A percentile compares a stretch with the other conserved stretches of the same genome.
These are phyloP conservation scores for Chamaetylas fuelleborni DNA, from an alignment of 2,113 vertebrate genomes.

Conservation along the genomic window DNA sequence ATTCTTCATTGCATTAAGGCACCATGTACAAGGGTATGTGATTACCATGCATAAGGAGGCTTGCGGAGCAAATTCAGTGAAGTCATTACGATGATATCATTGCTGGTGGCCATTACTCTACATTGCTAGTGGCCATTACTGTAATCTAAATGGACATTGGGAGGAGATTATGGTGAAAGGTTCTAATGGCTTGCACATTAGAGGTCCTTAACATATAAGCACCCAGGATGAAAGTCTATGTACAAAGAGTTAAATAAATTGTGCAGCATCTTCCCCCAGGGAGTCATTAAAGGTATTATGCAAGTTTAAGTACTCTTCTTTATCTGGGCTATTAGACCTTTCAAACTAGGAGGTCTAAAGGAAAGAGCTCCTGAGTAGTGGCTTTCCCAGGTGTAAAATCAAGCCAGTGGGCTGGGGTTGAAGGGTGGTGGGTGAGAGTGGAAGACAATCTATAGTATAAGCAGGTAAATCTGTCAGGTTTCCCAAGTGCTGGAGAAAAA, in stretches of 20 bases:
- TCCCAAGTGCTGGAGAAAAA: not conserved
- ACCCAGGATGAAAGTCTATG: constrained; percentile 51
- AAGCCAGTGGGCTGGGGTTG: not conserved
- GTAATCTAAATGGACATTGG: constrained; percentile 67
- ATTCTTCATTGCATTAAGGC: not conserved
- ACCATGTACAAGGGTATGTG: not conserved
- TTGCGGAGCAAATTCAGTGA: constrained; percentile 18
- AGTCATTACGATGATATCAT: constrained; percentile 69
- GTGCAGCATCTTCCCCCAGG: constrained; percentile 30
- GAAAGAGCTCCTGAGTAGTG: constrained; percentile 50
- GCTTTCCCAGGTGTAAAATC: constrained; percentile 56
- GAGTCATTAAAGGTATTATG: constrained; percentile 61
- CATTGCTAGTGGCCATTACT: constrained; percentile 62
- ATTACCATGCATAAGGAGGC: not conserved
- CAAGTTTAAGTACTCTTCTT: constrained; percentile 62
- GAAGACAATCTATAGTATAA: not conserved
- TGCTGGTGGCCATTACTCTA: constrained; percentile 42
- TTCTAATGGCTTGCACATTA: constrained; percentile 66
- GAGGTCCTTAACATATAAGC: constrained; percentile 56
- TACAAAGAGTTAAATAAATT: constrained; percentile 68
- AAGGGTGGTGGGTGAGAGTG: not conserved
- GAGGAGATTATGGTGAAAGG: constrained; percentile 70
- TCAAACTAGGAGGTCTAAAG: constrained; percentile 29
- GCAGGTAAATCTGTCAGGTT: not conserved
- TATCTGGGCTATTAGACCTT: constrained; percentile 65